Base-by-base conservation (phyloP, 1,140 invertebrate genomes). In the Branchinecta lynchi region DNA sequence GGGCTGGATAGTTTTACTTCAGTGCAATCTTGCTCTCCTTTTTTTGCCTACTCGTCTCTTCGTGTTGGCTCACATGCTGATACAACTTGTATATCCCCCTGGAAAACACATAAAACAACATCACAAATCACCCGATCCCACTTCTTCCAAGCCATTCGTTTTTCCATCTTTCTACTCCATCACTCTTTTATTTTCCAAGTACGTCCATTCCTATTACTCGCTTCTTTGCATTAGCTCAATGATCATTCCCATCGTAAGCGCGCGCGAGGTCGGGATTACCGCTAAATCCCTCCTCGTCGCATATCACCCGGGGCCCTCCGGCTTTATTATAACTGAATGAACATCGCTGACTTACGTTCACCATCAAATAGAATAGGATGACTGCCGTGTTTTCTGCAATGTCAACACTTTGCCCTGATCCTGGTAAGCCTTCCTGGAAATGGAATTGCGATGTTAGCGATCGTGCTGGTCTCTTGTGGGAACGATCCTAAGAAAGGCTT, bases 261-360 rank as follows among this genome's bases (percentile, higher is more conserved):
- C 17, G 17, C 12, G 51, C 51, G 32, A 32, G 32, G 32, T 32
- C 32, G 32, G 51, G 51, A 60, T 60, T 60, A 3, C 12, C 12
- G 17, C 51, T 6, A 60, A 60, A 60, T 12, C 51, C 51, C 17
- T 20, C 17, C 51, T 60, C 51, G 51, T 60, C 51, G 12, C 51
- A 20, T 60, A 60, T 60, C 51, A 60, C 17, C 51, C 12, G 17
- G 17, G 51, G 12, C 12, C 12, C 17, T 20, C 51, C 17, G 17
- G 51, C 17, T 60, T 60, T 60, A 60, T 60, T 60, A 60, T 60
- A 60, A 60, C 51, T 20, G 12, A 60, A 20, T 60, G 51, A 60
- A 60, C 51, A 60, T 60, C 51, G 17, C 12, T 60, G 51, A 60
- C 51, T 60, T 60, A 60, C 51, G 51, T 60, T 60, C 51, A 12